Conservation (phyloP, 1,140 invertebrate species). For the Hyles euphorbiae region DNA sequence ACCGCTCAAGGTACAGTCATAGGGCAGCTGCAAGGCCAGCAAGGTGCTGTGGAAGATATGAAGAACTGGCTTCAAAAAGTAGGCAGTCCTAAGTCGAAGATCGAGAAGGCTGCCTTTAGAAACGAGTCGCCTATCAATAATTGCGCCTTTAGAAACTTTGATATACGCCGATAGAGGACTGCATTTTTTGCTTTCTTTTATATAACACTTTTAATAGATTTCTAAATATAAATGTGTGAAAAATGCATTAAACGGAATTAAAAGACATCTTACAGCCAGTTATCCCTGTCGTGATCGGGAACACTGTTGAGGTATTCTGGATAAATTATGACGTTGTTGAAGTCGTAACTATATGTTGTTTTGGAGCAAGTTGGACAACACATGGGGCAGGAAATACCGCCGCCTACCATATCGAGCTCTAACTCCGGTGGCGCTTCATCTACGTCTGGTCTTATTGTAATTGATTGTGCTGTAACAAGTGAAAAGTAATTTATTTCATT, state of each 20-base stretch:
- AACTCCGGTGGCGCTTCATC: constrained; percentile 41
- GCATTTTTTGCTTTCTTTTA: constrained; percentile 1
- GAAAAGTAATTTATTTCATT: background rate
- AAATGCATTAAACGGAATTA: background rate
- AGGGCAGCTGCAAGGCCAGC: constrained; percentile 78
- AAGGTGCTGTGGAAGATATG: constrained; percentile 75
- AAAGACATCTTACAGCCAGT: constrained; percentile 52
- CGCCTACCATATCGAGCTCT: constrained; percentile 49
- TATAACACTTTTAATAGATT: too few relatives aligned
- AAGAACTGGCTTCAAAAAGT: constrained; percentile 78
- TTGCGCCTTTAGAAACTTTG: constrained; percentile 50
- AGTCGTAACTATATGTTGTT: constrained; percentile 58
- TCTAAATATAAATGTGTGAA: too few relatives aligned
- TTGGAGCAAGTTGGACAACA: constrained; percentile 65
- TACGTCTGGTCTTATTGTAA: constrained; percentile 46
- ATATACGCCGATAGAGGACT: constrained; percentile 48
- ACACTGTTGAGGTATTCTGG: constrained; percentile 47
- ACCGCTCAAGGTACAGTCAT: constrained; percentile 78
- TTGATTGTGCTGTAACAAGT: constrained; percentile 51
- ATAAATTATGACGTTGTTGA: constrained; percentile 53
- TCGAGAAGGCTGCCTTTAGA: constrained; percentile 78
- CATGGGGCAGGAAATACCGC: constrained; percentile 59
- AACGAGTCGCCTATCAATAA: constrained; percentile 53
- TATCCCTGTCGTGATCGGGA: constrained; percentile 43
- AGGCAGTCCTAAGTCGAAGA: constrained; percentile 79